phyloP scores from a whole-genome alignment of 2,888 invertebrate genomes.

The Spicauda simplicius region DNA sequence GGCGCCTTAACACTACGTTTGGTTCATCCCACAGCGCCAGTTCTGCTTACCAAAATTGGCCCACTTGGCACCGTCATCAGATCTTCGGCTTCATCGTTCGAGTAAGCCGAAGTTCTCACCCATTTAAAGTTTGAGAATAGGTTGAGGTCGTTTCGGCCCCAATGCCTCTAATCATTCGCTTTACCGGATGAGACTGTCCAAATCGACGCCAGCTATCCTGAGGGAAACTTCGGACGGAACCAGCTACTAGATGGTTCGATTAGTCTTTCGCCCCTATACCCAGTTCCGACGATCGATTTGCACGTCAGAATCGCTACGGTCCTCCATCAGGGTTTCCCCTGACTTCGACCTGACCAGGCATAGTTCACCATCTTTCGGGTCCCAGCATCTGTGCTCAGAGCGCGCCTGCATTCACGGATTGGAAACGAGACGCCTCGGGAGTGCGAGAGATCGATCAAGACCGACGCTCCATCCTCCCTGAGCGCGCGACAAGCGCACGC shows the following conservation, averaged over 20 bases:
- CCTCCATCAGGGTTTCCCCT: slow-evolving; percentile 89
- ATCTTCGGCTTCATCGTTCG: slow-evolving; percentile 80
- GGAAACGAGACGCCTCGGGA: slow-evolving; percentile 84
- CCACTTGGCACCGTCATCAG: slow-evolving; percentile 87
- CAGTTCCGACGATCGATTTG: slow-evolving; percentile 92
- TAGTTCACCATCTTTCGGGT: slow-evolving; percentile 88
- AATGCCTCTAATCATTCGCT: slow-evolving; percentile 91
- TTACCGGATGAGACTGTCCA: slow-evolving; percentile 87
- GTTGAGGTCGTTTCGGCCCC: slow-evolving; percentile 88
- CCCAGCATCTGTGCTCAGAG: slow-evolving; percentile 88
- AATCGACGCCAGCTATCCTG: slow-evolving; percentile 87
- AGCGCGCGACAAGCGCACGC: slow-evolving; percentile 59
- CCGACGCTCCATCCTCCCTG: slow-evolving; percentile 72
- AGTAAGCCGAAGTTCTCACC: slow-evolving; percentile 88
- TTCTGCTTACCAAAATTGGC: slow-evolving; percentile 92
- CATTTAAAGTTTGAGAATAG: slow-evolving; percentile 92
- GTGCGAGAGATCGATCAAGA: slow-evolving; percentile 74
- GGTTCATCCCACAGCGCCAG: slow-evolving; percentile 92
- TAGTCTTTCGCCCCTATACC: slow-evolving; percentile 89
- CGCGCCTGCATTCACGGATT: slow-evolving; percentile 74
- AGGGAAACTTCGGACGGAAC: slow-evolving; percentile 91
- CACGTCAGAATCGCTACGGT: slow-evolving; percentile 90
- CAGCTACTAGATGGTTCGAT: slow-evolving; percentile 92
- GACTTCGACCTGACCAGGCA: slow-evolving; percentile 87
- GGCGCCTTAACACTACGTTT: slow-evolving; percentile 89